Evolutionary conservation across 2,797 vertebrate genomes (phyloP).

Genomic region (Pampus argenteus): DNA sequence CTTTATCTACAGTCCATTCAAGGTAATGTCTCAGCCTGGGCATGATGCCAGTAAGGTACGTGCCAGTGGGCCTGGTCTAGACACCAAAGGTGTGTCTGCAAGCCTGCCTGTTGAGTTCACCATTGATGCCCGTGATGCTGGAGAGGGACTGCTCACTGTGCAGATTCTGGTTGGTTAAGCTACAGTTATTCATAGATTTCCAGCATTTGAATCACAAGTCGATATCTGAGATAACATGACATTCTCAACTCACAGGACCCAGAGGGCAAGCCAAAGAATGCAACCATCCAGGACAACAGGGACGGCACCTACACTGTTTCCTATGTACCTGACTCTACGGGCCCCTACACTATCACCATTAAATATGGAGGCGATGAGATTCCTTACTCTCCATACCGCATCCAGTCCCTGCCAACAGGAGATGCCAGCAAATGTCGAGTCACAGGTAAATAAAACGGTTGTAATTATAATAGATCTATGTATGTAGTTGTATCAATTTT

Average conservation of each 20-base stretch:
- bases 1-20: slow-evolving; percentile 89
- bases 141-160: slow-evolving; percentile 95
- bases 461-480: too few species aligned
- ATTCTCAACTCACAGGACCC: slow-evolving; percentile 85
- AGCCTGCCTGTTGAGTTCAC: slow-evolving; percentile 97
- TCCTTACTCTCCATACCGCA: slow-evolving; percentile 91
- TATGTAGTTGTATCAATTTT: background rate
- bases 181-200: background rate
- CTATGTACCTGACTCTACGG: slow-evolving; percentile 92
- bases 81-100: slow-evolving; percentile 91
- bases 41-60: slow-evolving; percentile 97
- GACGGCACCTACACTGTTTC: slow-evolving; percentile 94
- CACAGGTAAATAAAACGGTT: too few species aligned
- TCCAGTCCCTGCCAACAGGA: slow-evolving; percentile 91
- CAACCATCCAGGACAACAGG: slow-evolving; percentile 93
- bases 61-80: slow-evolving; percentile 94
- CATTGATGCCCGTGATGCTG: slow-evolving; percentile 94
- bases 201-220: background rate
- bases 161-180: slow-evolving; percentile 91
- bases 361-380: slow-evolving; percentile 94
- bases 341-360: slow-evolving; percentile 94
- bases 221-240: slow-evolving; percentile 6
- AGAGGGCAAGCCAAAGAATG: slow-evolving; percentile 95
- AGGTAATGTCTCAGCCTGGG: slow-evolving; percentile 92
- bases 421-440: slow-evolving; percentile 95